Conservation (phyloP, 2,113 vertebrate genomes). For the Brienomyrus longianalis region DNA sequence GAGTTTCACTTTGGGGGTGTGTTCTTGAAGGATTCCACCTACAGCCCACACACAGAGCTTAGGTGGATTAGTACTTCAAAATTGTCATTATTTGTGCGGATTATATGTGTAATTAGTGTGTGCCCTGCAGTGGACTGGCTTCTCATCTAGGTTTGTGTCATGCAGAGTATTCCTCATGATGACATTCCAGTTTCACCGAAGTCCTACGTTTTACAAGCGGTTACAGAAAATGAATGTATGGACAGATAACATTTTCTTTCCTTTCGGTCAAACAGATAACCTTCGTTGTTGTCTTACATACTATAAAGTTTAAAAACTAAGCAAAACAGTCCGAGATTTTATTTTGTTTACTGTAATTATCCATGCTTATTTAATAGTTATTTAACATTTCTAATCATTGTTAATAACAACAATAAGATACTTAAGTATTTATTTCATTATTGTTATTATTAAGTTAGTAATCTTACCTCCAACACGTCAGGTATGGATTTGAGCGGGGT, state of each 20-base stretch:
- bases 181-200: neutral
- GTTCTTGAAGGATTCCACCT: neutral
- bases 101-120: neutral
- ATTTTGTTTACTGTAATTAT: neutral
- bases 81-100: neutral
- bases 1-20: neutral
- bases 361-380: neutral
- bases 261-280: neutral
- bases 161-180: neutral
- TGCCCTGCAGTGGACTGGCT: neutral
- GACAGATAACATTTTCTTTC: neutral
- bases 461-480: slow-evolving; percentile 61
- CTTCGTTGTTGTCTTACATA: neutral
- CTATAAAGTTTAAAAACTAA: neutral
- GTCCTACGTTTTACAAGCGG: neutral
- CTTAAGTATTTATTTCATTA: too few species aligned
- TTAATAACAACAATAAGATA: neutral
- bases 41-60: neutral
- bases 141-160: neutral
- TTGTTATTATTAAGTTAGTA: neutral
- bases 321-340: neutral
- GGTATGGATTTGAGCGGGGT: slow-evolving; percentile 79
- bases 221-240: neutral
- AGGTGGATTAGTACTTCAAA: neutral
- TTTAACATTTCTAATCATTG: neutral